Evolutionary conservation across 2,797 vertebrate species (phyloP).

Genomic region (Pseudochaenichthys georgianus): DNA sequence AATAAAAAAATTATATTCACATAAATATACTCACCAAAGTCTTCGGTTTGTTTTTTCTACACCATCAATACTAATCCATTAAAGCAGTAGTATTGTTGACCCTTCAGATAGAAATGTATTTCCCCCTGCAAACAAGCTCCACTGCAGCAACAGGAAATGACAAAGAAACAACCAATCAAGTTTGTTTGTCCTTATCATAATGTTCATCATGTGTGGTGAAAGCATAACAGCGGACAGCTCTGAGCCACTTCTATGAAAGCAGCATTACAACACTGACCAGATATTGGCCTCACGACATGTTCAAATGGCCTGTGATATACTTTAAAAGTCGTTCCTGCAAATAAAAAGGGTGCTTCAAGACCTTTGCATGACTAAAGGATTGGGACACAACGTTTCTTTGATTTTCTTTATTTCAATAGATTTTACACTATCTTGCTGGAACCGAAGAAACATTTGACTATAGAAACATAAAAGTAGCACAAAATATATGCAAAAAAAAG

Average conservation of each 20-base stretch:
- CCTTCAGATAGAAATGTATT: neutral
- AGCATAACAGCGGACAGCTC: neutral
- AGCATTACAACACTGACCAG: neutral
- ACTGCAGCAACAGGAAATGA: constrained; percentile 56
- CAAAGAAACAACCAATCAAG: constrained; percentile 43
- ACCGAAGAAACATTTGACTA: constrained; percentile 85
- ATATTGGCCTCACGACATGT: neutral
- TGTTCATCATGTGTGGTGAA: neutral
- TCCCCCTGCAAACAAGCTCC: constrained; percentile 14
- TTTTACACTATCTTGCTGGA: constrained; percentile 83
- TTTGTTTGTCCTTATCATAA: constrained; percentile 3
- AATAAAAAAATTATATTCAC: no score
- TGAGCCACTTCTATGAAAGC: neutral
- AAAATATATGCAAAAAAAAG: constrained; percentile 80
- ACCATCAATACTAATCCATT: no score
- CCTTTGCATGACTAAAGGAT: neutral
- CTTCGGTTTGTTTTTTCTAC: neutral
- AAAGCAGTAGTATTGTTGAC: constrained; percentile 19
- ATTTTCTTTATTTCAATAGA: constrained; percentile 85
- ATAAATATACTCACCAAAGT: neutral
- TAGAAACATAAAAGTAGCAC: constrained; percentile 83
- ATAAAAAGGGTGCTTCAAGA: neutral
- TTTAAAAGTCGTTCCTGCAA: neutral
- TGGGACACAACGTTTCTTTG: constrained; percentile 39
- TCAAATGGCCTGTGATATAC: neutral